Evolutionary conservation across 2,113 vertebrate species (phyloP), one percentile per base, ranked within the genome.

Genomic region (Ovibos moschatus): DNA sequence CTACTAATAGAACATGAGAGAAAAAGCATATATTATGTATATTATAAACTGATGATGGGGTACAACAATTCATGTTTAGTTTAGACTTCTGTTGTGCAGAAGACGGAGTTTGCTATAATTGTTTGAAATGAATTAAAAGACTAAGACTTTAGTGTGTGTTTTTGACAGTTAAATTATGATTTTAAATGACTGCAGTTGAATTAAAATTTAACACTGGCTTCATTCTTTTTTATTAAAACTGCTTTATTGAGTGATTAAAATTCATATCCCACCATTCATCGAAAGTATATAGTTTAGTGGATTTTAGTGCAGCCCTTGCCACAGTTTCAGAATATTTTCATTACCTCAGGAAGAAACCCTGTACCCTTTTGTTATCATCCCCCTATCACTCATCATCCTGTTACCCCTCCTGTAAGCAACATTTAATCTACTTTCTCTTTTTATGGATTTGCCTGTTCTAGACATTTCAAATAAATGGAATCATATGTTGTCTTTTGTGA

Each of bases 1-100:
- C 99, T 88, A 99, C 99, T 99, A 98, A 97, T 2, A 84, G 92
- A 97, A 97, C 95, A 85, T 81, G 43, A 27, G 0, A 89, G 8
- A 64, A 8, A 5, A 51, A 25, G 4, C 57, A 90, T 28, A n/a
- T 45, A 11, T 87, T 71, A 51, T 8, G 6, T 83, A 55, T 25
- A 40, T 36, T 83, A 15, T 82, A 36, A 33, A 85, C 4, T 55
- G 28, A 58, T 55, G 27, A 88, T 21, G 16, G n/a, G 57, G 64
- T 57, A 93, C 45, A 55, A 33, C n/a, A 83, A 17, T 92, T 74
- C 81, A 36, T 64, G 23, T 67, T 84, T 88, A 79, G 28, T 91
- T 88, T 36, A 84, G 33, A 67, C 47, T 87, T 87, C 28, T 13
- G 2, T 78, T 71, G 33, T 76, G 30, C 45, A 78, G 15, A 57